Evolutionary conservation across 2,888 invertebrate species (phyloP), one percentile per base, ranked within the genome.

Genomic region (Parnassius mnemosyne): DNA sequence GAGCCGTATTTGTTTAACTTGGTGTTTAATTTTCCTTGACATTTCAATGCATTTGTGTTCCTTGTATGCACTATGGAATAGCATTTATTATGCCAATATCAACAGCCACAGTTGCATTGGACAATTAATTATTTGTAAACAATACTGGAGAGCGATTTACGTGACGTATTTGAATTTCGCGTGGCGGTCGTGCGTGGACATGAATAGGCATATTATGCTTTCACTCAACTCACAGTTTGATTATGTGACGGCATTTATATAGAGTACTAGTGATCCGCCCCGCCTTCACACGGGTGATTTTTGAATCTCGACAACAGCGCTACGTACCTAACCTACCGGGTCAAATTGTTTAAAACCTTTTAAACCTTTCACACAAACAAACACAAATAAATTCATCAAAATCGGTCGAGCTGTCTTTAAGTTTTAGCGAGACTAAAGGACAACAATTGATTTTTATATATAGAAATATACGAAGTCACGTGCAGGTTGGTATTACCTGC

Each of bases 61-160:
- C 80, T 84, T 80, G 79, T 75, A 73, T 74, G 72, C 73, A 80
- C 83, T 85, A 84, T 83, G 79, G 77, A 72, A 77, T 79, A 80
- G 82, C 83, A 87, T 89, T 87, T 87, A 87, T 87, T 85, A 87
- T 80, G 79, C 76, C 83, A 85, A 81, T 88, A 87, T 84, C 84
- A 84, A 85, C 80, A 82, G 83, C 76, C 80, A 75, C 86, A 87
- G 85, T 88, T 88, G 87, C 85, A 85, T 82, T 83, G 79, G 85
- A 79, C 87, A 80, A 89, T 90, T 89, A 90, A 89, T 91, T 90
- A 90, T 89, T 89, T 84, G 91, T 85, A 89, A 89, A 90, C 87
- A 89, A 83, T 83, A 74, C 75, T 65, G 69, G 70, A 64, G 66
- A 69, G 66, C 74, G 73, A 77, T 79, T 79, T 76, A 74, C 69